Conservation (phyloP, 2,888 invertebrate genomes). For the Dolomedes plantarius region DNA sequence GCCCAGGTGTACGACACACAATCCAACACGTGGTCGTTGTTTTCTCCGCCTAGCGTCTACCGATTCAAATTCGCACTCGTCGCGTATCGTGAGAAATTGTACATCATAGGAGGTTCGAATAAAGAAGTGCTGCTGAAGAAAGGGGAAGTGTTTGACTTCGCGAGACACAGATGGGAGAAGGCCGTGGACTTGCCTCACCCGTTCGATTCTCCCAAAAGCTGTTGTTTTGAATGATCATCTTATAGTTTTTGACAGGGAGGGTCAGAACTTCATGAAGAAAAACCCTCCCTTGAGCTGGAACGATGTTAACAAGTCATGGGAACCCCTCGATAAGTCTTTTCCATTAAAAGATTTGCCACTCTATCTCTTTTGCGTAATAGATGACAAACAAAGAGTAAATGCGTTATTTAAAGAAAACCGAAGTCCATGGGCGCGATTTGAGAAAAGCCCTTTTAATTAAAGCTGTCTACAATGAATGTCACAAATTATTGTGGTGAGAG, state of each 20-base stretch:
- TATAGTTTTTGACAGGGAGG: conserved; percentile 15
- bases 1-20: conserved; percentile 26
- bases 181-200: conserved; percentile 19
- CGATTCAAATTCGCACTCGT: conserved; percentile 20
- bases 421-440: neutral
- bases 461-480: too few species aligned
- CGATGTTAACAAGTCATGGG: neutral
- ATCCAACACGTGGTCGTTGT: neutral
- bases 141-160: conserved; percentile 29
- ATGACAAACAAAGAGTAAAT: neutral
- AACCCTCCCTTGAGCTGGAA: conserved; percentile 26
- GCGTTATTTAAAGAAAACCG: conserved; percentile 1
- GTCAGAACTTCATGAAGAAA: neutral
- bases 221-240: conserved; percentile 8
- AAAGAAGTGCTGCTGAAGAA: neutral
- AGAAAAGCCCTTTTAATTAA: neutral
- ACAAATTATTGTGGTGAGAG: too few species aligned
- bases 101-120: conserved; percentile 27
- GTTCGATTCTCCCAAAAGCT: conserved; percentile 12
- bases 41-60: conserved; percentile 6
- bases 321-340: conserved; percentile 9
- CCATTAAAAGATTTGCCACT: neutral
- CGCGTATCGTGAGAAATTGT: conserved; percentile 4
- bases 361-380: conserved; percentile 4
- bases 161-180: neutral